phyloP scores from a whole-genome alignment of 2,797 vertebrate genomes.

The Antennarius maculatus region DNA sequence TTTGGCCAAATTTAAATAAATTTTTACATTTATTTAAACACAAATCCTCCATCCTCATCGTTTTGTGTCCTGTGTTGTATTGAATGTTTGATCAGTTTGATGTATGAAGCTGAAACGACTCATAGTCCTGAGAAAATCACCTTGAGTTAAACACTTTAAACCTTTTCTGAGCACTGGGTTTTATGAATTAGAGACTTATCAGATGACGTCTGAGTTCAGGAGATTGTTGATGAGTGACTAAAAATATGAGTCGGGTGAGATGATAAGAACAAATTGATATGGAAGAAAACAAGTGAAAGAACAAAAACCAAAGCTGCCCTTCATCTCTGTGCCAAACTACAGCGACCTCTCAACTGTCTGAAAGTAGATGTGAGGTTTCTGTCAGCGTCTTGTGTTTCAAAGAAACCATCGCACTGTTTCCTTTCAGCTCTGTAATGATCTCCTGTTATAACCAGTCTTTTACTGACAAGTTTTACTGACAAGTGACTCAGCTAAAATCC shows the following conservation, averaged over 20 bases:
- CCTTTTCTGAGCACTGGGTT: neutral
- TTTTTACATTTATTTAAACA: conserved; percentile 66
- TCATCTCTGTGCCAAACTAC: conserved; percentile 39
- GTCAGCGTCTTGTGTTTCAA: conserved; percentile 33
- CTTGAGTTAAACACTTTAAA: too few relatives aligned
- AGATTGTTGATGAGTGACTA: neutral
- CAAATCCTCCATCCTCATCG: conserved; percentile 9
- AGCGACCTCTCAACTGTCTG: conserved; percentile 25
- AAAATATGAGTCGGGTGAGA: conserved; percentile 5
- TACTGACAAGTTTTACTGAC: neutral
- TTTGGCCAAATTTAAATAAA: conserved; percentile 86
- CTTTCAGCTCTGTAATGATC: conserved; percentile 18
- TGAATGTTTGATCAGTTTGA: neutral
- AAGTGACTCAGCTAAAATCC: conserved; percentile 26
- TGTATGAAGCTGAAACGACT: neutral
- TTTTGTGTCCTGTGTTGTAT: neutral
- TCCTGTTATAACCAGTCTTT: neutral
- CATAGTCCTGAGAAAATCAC: neutral
- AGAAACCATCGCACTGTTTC: conserved; percentile 15
- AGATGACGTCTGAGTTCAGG: neutral
- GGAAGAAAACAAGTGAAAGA: conserved; percentile 18
- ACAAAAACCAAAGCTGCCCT: conserved; percentile 19
- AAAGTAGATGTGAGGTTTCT: conserved; percentile 22
- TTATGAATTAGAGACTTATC: neutral
- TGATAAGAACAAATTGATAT: conserved; percentile 33